These are phyloP conservation scores for Pecten maximus DNA, from an alignment of 2,888 invertebrate species.

Conservation along the genomic window DNA sequence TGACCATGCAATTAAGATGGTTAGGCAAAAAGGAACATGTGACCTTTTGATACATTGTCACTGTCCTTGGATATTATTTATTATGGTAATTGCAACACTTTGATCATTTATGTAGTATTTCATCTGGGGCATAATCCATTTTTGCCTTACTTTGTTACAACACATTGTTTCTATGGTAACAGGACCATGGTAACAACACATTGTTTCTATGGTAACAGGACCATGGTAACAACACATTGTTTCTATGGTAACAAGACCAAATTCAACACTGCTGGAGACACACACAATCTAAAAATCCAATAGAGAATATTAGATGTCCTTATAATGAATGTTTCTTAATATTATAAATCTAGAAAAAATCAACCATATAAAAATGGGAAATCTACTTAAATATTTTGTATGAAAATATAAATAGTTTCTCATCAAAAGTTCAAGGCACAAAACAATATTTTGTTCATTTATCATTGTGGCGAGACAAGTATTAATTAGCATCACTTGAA, in stretches of 20 bases:
- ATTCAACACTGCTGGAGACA: not conserved
- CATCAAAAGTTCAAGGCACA: constrained; percentile 7
- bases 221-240: too few relatives aligned
- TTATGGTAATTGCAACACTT: not conserved
- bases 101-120: not conserved
- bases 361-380: constrained; percentile 4
- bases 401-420: not conserved
- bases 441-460: not conserved
- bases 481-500: not conserved
- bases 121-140: not conserved
- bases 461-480: not conserved
- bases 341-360: constrained; percentile 22
- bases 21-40: not conserved
- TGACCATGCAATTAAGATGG: not conserved
- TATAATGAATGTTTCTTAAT: not conserved
- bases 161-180: not conserved
- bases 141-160: not conserved
- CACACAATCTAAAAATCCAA: not conserved
- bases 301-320: too few relatives aligned
- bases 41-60: not conserved
- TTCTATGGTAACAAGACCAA: too few relatives aligned
- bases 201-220: not conserved
- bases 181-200: not conserved
- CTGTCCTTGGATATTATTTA: not conserved
- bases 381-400: not conserved